These are phyloP conservation scores for Cheiracanthium punctorium DNA, from an alignment of 2,888 invertebrate species.

Conservation along the genomic window DNA sequence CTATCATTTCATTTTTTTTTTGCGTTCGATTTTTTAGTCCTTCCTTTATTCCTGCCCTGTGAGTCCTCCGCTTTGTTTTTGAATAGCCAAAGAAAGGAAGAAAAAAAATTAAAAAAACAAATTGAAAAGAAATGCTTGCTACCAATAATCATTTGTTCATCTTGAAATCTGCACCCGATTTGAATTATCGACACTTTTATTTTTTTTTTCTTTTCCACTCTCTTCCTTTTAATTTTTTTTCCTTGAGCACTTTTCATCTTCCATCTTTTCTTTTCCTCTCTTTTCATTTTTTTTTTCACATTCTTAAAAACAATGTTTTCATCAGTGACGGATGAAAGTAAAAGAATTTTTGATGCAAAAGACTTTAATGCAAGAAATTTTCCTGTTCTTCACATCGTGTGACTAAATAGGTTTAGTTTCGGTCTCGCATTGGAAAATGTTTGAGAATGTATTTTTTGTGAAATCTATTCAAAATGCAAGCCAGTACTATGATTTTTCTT, in stretches of 20 bases:
- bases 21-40: constrained; percentile 29
- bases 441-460: constrained; percentile 10
- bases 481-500: not conserved
- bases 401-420: constrained; percentile 31
- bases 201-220: constrained; percentile 37
- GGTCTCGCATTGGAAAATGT: constrained; percentile 13
- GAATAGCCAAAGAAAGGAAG: constrained; percentile 52
- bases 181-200: constrained; percentile 65
- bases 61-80: constrained; percentile 59
- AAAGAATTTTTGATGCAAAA: constrained; percentile 28
- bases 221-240: constrained; percentile 7
- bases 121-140: constrained; percentile 47
- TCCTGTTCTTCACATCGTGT: constrained; percentile 7
- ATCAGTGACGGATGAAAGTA: constrained; percentile 34
- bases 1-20: constrained; percentile 47
- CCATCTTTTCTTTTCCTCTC: constrained; percentile 15
- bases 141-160: constrained; percentile 68
- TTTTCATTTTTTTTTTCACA: constrained; percentile 21
- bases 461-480: constrained; percentile 15
- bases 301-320: constrained; percentile 59
- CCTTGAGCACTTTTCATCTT: constrained; percentile 9
- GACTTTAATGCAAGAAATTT: constrained; percentile 49
- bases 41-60: constrained; percentile 16
- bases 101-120: constrained; percentile 32
- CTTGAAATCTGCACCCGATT: constrained; percentile 65